phyloP scores from a whole-genome alignment of 2,888 invertebrate genomes.

The Notodonta dromedarius region DNA sequence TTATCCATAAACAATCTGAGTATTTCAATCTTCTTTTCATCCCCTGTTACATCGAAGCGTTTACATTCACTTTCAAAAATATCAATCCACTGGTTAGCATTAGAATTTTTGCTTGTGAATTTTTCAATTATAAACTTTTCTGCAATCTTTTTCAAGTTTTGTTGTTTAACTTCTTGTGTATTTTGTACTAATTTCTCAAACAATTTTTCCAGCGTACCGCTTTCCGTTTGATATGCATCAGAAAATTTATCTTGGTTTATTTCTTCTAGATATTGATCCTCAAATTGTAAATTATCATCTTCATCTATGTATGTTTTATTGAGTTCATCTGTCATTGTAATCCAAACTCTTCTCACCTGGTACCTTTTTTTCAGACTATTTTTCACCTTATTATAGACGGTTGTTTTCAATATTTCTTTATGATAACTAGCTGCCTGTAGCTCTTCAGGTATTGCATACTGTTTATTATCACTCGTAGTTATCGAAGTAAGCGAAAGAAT shows the following conservation, averaged over 20 bases:
- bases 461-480: constrained; percentile 11
- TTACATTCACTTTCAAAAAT: constrained; percentile 43
- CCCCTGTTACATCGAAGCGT: constrained; percentile 28
- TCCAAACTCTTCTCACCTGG: constrained; percentile 19
- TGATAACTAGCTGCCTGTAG: constrained; percentile 5
- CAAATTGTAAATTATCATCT: constrained; percentile 14
- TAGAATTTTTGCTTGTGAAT: constrained; percentile 34
- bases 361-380: constrained; percentile 20
- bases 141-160: constrained; percentile 29
- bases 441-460: constrained; percentile 10
- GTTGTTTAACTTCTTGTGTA: constrained; percentile 14
- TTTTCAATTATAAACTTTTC: constrained; percentile 44
- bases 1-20: constrained; percentile 37
- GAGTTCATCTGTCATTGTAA: constrained; percentile 11
- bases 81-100: constrained; percentile 37
- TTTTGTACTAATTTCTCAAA: constrained; percentile 15
- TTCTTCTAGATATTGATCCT: constrained; percentile 27
- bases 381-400: constrained; percentile 11
- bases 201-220: constrained; percentile 26
- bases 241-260: constrained; percentile 10
- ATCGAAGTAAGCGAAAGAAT: constrained; percentile 5
- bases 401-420: not conserved
- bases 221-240: constrained; percentile 11
- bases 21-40: constrained; percentile 38
- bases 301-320: constrained; percentile 21